Conservation (phyloP, 2,888 invertebrate species). For the Cosmopolites sordidus region DNA sequence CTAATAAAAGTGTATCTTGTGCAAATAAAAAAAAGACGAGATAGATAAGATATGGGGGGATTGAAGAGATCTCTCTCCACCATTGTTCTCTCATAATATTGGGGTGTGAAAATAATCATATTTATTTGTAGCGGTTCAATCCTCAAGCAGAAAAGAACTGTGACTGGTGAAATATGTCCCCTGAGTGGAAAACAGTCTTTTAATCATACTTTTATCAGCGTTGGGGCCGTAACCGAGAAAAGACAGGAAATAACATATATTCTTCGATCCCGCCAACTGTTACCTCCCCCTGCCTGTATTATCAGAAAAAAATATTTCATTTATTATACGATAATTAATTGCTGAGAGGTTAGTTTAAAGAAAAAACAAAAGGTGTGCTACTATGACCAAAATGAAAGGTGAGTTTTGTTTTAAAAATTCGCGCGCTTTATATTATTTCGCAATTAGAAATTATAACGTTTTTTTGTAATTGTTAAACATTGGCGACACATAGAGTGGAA, state of each 20-base stretch:
- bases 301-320: no score
- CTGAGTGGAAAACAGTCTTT: constrained; percentile 40
- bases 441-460: no score
- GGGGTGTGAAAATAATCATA: constrained; percentile 46
- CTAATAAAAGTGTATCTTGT: no score
- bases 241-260: neutral
- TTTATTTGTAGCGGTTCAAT: constrained; percentile 47
- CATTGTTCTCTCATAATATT: constrained; percentile 28
- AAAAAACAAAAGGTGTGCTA: no score
- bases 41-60: constrained; percentile 18
- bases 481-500: no score
- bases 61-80: constrained; percentile 12
- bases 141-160: constrained; percentile 44
- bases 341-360: no score
- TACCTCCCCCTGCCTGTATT: no score
- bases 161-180: constrained; percentile 48
- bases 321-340: neutral
- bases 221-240: neutral
- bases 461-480: no score
- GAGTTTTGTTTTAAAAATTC: no score
- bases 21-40: constrained; percentile 8
- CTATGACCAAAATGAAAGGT: no score
- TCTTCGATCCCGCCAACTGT: no score
- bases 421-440: no score
- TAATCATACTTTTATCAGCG: constrained; percentile 47